A percentile compares a stretch with the other conserved stretches of the same genome.
Conservation (phyloP, 2,888 invertebrate genomes). For the Stenurella melanura region DNA sequence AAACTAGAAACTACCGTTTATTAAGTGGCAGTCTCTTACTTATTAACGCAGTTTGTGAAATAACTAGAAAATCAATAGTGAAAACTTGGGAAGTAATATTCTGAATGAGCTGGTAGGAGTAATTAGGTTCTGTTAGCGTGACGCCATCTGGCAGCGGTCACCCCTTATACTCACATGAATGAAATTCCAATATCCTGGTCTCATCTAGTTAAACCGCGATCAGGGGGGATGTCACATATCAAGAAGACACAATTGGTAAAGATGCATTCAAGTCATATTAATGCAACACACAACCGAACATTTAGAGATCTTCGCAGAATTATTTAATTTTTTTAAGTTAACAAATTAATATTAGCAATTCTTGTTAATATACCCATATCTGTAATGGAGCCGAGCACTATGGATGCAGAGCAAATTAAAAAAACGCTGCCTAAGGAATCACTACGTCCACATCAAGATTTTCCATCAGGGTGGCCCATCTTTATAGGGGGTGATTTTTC, state of each 20-base stretch:
- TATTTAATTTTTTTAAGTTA: no score
- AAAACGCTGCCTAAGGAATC: no score
- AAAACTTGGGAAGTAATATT: conserved; percentile 36
- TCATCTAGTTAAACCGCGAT: background rate
- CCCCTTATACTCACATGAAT: conserved; percentile 15
- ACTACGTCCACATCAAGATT: no score
- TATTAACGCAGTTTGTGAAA: conserved; percentile 32
- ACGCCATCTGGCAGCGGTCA: conserved; percentile 35
- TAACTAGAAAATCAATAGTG: conserved; percentile 37
- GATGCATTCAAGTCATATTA: no score
- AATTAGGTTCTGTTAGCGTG: conserved; percentile 29
- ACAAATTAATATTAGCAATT: no score
- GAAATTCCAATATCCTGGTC: conserved; percentile 10
- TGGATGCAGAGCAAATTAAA: no score
- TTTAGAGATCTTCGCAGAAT: no score
- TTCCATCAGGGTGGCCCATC: no score
- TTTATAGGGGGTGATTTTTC: no score
- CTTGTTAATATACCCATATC: no score
- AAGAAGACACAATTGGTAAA: background rate
- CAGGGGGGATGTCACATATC: background rate
- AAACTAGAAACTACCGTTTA: conserved; percentile 31
- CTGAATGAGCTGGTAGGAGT: conserved; percentile 21
- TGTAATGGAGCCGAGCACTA: no score
- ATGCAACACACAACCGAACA: no score
- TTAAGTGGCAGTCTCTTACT: conserved; percentile 35